Evolutionary conservation across 2,888 invertebrate genomes (phyloP).

Genomic region (Rhingia rostrata): DNA sequence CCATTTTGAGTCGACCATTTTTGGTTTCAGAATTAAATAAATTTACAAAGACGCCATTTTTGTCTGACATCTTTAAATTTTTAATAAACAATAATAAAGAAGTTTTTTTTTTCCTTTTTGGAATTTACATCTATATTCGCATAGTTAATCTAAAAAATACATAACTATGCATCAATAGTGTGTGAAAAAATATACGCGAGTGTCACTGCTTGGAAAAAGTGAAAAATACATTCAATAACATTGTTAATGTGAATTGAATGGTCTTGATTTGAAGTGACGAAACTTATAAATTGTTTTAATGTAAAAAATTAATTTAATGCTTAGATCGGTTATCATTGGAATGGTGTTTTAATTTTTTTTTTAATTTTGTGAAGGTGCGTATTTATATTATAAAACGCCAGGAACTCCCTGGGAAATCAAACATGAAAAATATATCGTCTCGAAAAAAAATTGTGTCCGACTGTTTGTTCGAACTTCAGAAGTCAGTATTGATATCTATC

Average conservation of each 20-base stretch:
- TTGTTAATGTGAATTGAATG: neutral
- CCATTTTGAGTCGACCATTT: conserved; percentile 85
- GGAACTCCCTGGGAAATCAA: no score
- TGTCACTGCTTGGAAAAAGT: conserved; percentile 2
- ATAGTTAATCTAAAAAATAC: neutral
- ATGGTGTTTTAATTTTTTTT: no score
- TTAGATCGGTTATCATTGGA: no score
- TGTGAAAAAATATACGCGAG: conserved; percentile 4
- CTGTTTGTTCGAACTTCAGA: no score
- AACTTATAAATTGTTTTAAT: no score
- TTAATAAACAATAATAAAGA: conserved; percentile 86
- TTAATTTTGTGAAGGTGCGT: no score
- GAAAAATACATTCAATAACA: neutral
- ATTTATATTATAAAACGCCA: no score
- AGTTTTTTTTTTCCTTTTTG: conserved; percentile 83
- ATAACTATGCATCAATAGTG: neutral
- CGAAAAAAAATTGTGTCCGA: no score
- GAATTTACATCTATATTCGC: conserved; percentile 15
- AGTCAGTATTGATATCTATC: no score
- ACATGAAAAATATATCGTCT: no score
- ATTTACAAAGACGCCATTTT: conserved; percentile 86
- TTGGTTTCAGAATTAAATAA: conserved; percentile 81
- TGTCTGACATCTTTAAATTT: conserved; percentile 87
- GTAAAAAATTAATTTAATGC: no score
- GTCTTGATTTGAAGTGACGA: neutral